Base-by-base conservation (phyloP, 1,140 invertebrate species). In the Ladona fulva region DNA sequence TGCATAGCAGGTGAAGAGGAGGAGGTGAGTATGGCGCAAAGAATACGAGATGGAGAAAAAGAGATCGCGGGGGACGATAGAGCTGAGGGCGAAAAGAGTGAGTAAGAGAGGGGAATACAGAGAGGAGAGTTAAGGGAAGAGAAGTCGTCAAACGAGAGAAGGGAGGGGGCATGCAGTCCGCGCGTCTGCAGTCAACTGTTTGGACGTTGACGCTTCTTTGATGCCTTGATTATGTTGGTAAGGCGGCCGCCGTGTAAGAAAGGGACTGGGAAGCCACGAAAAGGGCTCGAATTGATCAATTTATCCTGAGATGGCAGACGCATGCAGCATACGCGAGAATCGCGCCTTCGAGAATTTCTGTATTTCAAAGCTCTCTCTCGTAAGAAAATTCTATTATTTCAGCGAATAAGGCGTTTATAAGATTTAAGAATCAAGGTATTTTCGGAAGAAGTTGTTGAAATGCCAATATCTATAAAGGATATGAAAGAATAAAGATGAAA, bases 1-100 rank as follows among this genome's bases (percentile, higher is more conserved):
- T 66, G 52, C 52, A 66, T 66, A 66, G 52, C 52, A 66, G 52
- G 52, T 66, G 52, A 22, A 66, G 52, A 22, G 52, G 52, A 22
- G 52, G 52, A 19, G 52, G 52, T 22, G 52, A 66, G 52, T 12
- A 66, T 66, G 52, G 52, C 12, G 52, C 52, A 66, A 66, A 66
- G 52, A 66, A 66, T 66, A 66, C 52, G 52, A 66, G 52, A 66
- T 66, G 52, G 52, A 66, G 52, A 66, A 66, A 66, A 66, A 66
- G 52, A 66, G 52, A 66, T 66, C 52, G 52, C 52, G 52, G n/a
- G 52, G 52, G 52, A 66, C 52, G 52, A 66, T 66, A 66, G n/a
- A 22, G 52, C 10, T 11, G 44, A 52, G 19, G 44, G 52, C 14
- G n/a, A 66, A 66, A 22, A 22, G 52, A 22, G 14, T 16, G 52